Evolutionary conservation across 1,140 invertebrate species (phyloP).

Genomic region (Samia ricini): DNA sequence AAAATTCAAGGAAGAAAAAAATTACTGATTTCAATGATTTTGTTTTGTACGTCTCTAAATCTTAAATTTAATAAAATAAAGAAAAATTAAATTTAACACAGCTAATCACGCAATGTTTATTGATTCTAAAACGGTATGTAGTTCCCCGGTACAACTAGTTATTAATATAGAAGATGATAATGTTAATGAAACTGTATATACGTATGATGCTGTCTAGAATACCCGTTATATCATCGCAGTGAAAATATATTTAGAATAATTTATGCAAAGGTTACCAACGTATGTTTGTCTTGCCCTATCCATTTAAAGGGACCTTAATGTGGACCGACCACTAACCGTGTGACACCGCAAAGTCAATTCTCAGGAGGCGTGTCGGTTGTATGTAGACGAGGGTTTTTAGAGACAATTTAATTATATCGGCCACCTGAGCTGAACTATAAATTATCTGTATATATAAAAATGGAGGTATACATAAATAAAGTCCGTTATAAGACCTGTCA

Average conservation of each 20-base stretch:
- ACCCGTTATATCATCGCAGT: neutral
- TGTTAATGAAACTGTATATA: too few relatives aligned
- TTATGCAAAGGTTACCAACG: constrained; percentile 3
- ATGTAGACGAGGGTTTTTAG: neutral
- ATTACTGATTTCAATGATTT: too few relatives aligned
- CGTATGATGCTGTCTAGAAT: neutral
- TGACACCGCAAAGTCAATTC: constrained; percentile 5
- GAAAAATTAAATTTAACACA: too few relatives aligned
- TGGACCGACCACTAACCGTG: neutral
- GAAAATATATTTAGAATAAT: constrained; percentile 6
- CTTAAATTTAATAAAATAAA: too few relatives aligned
- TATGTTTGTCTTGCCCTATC: constrained; percentile 10
- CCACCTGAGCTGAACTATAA: neutral
- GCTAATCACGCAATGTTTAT: too few relatives aligned
- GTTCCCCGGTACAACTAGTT: too few relatives aligned
- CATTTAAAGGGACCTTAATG: constrained; percentile 13
- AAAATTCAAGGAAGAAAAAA: too few relatives aligned
- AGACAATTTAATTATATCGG: constrained; percentile 10
- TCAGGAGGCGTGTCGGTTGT: constrained; percentile 3
- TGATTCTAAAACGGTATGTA: too few relatives aligned
- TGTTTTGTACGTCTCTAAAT: too few relatives aligned
- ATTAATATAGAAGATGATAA: too few relatives aligned
- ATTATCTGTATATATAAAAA: neutral
- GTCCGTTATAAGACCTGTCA: too few relatives aligned
- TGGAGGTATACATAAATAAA: neutral